Conservation (phyloP, 2,888 invertebrate genomes). For the Lordiphosa andalusiaca region DNA sequence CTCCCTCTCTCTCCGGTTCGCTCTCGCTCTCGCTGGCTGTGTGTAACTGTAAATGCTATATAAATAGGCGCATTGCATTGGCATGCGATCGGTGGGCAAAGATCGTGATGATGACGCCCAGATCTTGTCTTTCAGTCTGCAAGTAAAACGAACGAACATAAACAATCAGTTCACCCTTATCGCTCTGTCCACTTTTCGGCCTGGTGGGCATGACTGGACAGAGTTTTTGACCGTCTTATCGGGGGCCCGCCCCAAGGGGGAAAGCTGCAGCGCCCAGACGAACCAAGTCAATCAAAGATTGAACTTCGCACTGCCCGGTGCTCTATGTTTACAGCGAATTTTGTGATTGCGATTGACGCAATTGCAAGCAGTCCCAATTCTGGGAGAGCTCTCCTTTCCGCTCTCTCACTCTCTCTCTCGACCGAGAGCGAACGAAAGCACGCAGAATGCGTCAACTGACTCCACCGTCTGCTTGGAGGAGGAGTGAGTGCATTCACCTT, state of each 20-base stretch:
- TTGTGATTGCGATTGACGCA: too few relatives aligned
- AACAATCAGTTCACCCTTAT: slow-evolving; percentile 10
- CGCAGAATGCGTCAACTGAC: slow-evolving; percentile 1
- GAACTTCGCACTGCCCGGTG: too few relatives aligned
- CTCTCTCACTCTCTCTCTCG: too few relatives aligned
- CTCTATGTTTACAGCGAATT: too few relatives aligned
- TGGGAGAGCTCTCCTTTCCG: too few relatives aligned
- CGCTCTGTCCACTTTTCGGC: slow-evolving; percentile 28
- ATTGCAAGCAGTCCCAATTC: too few relatives aligned
- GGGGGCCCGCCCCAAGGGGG: too few relatives aligned
- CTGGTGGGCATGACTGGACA: slow-evolving; percentile 45
- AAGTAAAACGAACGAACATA: too few relatives aligned
- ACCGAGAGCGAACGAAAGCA: too few relatives aligned
- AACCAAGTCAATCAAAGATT: slow-evolving; percentile 6
- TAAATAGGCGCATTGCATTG: background rate
- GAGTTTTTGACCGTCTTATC: slow-evolving; percentile 20
- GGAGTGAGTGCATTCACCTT: slow-evolving; percentile 8
- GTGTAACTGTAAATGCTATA: slow-evolving; percentile 34
- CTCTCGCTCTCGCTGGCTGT: background rate
- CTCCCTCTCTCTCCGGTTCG: background rate
- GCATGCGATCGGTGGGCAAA: too few relatives aligned
- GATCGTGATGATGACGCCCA: too few relatives aligned
- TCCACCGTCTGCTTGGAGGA: background rate
- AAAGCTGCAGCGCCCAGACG: background rate
- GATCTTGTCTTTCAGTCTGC: too few relatives aligned